These are phyloP conservation scores for Pelusios castaneus DNA, from an alignment of 2,113 vertebrate genomes.

Conservation along the genomic window DNA sequence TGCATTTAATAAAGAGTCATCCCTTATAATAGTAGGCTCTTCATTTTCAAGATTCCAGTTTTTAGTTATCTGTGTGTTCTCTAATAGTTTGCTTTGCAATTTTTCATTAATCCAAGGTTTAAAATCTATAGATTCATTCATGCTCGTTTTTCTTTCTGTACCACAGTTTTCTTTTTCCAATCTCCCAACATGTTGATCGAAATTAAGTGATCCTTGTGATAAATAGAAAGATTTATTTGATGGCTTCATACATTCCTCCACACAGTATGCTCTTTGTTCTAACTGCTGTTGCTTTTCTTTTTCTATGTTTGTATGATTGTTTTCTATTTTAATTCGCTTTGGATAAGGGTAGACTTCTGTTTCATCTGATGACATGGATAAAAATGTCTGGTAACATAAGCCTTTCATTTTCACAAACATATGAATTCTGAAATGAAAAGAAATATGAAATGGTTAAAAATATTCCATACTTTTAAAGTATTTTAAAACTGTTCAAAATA, in stretches of 20 bases:
- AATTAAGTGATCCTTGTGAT: conserved; percentile 12
- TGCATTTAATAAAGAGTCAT: not conserved
- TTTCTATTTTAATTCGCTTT: conserved; percentile 51
- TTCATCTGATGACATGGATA: not conserved
- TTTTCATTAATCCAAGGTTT: not conserved
- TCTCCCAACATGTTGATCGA: not conserved
- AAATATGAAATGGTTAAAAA: not conserved
- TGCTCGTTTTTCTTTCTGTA: not conserved
- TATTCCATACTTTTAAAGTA: not conserved
- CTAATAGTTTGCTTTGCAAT: not conserved
- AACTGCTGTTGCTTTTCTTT: not conserved
- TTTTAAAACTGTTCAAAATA: not conserved
- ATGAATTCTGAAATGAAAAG: conserved; percentile 44
- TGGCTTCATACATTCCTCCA: not conserved
- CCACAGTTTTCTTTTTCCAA: conserved; percentile 8
- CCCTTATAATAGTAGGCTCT: not conserved
- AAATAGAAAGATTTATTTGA: not conserved
- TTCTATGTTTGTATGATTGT: not conserved
- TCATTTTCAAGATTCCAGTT: not conserved
- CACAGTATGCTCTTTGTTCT: not conserved
- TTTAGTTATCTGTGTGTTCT: not conserved
- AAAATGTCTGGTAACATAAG: not conserved
- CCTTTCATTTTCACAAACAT: conserved; percentile 33
- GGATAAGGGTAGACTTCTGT: not conserved
- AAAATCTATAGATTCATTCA: not conserved